Base-by-base conservation (phyloP, 2,888 invertebrate species). In the Eustalomyia histrio region DNA sequence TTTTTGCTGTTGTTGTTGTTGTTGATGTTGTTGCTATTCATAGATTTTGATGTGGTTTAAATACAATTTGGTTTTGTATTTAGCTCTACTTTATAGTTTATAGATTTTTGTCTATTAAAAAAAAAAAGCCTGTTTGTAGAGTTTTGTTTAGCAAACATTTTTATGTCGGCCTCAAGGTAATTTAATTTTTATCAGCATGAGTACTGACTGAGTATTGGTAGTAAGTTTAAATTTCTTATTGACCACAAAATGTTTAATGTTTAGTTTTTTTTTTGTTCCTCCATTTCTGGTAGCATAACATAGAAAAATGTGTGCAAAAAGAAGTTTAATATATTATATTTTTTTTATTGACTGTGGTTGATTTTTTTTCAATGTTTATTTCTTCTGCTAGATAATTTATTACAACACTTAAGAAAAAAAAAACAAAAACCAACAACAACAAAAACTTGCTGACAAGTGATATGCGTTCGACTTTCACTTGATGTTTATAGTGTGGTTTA, bases 381-480 rank as follows among this genome's bases (percentile, higher is more conserved):
- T 24, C 52, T 29, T 35, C 21, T 16, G 29, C n/a, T 18, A 35
- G 17, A 50, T 75, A 79, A 79, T 75, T 60, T 71, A 75, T 71
- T 69, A 55, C 58, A 65, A 71, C 64, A 65, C 65, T 79, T 65
- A 65, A 60, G 24, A 52, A 57, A 64, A 47, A 35, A 10, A 7
- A 35, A 35, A 35, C n/a, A 35, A 35, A 35, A 35, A 35, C n/a
- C 35, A 33, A 60, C 65, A 71, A 65, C 69, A 39, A 18, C 60
- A 16, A 64, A 60, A 71, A 65, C 69, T 79, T 71, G 75, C 69
- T 79, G 79, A 74, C 69, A 79, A 73, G 52, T 74, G 79, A 79
- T 74, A 69, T 74, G 68, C 68, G 68, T 69, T 60, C 74, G 69
- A 79, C 79, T 79, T 79, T 79, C 79, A 79, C 79, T 47, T 79